phyloP scores from a whole-genome alignment of 2,113 vertebrate genomes.

The Tichodroma muraria region DNA sequence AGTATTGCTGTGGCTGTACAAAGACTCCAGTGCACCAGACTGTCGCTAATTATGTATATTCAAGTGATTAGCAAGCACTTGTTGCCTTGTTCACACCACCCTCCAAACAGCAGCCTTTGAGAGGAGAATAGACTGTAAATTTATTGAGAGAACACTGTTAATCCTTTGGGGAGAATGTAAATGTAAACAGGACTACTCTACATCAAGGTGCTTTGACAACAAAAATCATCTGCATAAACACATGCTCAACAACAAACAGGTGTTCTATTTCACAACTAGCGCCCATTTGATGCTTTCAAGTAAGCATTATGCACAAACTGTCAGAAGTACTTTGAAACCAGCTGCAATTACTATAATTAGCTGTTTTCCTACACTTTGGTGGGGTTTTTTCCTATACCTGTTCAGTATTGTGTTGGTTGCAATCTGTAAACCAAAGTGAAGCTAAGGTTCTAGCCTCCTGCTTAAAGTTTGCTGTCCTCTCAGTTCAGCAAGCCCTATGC shows the following conservation, averaged over 20 bases:
- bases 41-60: constrained; percentile 79
- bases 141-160: constrained; percentile 80
- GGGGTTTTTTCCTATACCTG: constrained; percentile 62
- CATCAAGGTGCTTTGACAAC: constrained; percentile 87
- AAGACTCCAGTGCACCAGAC: constrained; percentile 74
- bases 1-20: constrained; percentile 67
- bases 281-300: constrained; percentile 80
- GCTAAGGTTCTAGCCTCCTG: not conserved
- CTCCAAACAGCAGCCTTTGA: constrained; percentile 77
- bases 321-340: constrained; percentile 84
- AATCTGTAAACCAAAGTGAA: constrained; percentile 23
- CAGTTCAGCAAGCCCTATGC: not conserved
- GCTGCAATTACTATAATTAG: constrained; percentile 87
- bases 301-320: constrained; percentile 78
- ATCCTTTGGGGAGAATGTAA: constrained; percentile 79
- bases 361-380: constrained; percentile 70
- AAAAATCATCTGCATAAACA: constrained; percentile 87
- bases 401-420: constrained; percentile 18
- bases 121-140: constrained; percentile 81
- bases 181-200: constrained; percentile 81
- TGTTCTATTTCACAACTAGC: constrained; percentile 87
- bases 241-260: constrained; percentile 88
- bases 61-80: constrained; percentile 80
- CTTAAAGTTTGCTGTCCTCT: not conserved
- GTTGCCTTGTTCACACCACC: constrained; percentile 79